Base-by-base conservation (phyloP, 2,797 vertebrate species). In the Pteronotus mesoamericanus region DNA sequence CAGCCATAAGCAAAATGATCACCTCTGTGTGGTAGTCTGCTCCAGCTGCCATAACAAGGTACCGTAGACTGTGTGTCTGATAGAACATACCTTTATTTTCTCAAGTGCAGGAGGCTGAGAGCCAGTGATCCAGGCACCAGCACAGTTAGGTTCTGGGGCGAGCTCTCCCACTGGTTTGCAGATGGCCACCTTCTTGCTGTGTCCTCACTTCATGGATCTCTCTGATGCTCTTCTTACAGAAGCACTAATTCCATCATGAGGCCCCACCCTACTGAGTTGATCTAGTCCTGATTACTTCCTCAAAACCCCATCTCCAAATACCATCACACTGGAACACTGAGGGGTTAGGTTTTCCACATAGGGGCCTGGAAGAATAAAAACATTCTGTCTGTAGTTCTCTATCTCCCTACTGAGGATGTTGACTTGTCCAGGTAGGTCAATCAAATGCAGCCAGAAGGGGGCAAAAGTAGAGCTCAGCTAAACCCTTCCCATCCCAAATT, bases 381-480 rank as follows among this genome's bases (percentile, higher is more conserved):
- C 9, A 29, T 26, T 15, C 0, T 0, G 14, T 66, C 66, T 14
- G 1, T 9, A 34, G 34, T 19, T 16, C 14, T n/a, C 14, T 46
- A 16, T 19, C 26, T 24, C 3, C 10, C 4, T 1, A 1, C 9
- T 16, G 37, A 90, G 19, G 11, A 39, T 32, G 59, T 55, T 57
- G 21, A 9, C 14, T 66, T 66, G 14, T 32, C 59, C 46, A 32
- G 34, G 18, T 66, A 2, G 14, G 4, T 6, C 21, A 15, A 21
- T 16, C 8, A 32, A 61, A 2, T 18, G 3, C 24, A 68, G 16
- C 14, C 14, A 39, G 8, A 16, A 86, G 2, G 77, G 37, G 21
- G 1, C 4, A 48, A 34, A 55, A 3, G 10, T 66, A 24, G 42
- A 96, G 32, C 9, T 19, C 26, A 53, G 2, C 2, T 4, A 19